These are phyloP conservation scores for Strongylocentrotus purpuratus DNA, from an alignment of 35 echinoderm and acorn worm species.

Conservation along the genomic window DNA sequence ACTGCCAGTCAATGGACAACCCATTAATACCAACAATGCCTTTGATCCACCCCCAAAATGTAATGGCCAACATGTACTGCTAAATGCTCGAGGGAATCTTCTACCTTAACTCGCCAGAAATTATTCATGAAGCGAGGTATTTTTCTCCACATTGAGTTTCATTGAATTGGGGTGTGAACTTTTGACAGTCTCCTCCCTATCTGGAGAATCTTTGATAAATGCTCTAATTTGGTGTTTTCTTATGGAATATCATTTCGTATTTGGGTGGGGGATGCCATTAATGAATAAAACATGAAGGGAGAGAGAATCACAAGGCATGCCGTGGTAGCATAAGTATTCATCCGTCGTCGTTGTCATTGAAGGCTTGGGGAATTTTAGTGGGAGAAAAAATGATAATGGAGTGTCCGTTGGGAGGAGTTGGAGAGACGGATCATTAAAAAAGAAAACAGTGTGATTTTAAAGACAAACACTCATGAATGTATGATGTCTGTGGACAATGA, in stretches of 20 bases:
- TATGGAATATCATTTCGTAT: neutral
- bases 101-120: constrained; percentile 19
- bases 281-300: constrained; percentile 14
- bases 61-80: neutral
- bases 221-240: constrained; percentile 8
- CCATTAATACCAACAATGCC: constrained; percentile 15
- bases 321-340: neutral
- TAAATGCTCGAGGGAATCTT: constrained; percentile 16
- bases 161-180: constrained; percentile 1
- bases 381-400: neutral
- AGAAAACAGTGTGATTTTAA: constrained; percentile 31
- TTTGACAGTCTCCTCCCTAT: neutral
- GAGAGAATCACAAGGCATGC: neutral
- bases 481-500: neutral
- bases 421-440: constrained; percentile 30
- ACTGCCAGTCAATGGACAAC: constrained; percentile 17
- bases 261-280: neutral
- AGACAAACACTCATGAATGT: constrained; percentile 17
- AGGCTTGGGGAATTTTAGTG: neutral
- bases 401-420: neutral
- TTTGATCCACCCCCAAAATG: neutral
- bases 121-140: neutral
- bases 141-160: neutral
- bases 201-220: constrained; percentile 13
- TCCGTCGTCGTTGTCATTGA: neutral